Percentiles rank a stretch among this genome's conserved stretches.
phyloP scores from a whole-genome alignment of 2,888 invertebrate genomes.

The Choreutis nemorana region DNA sequence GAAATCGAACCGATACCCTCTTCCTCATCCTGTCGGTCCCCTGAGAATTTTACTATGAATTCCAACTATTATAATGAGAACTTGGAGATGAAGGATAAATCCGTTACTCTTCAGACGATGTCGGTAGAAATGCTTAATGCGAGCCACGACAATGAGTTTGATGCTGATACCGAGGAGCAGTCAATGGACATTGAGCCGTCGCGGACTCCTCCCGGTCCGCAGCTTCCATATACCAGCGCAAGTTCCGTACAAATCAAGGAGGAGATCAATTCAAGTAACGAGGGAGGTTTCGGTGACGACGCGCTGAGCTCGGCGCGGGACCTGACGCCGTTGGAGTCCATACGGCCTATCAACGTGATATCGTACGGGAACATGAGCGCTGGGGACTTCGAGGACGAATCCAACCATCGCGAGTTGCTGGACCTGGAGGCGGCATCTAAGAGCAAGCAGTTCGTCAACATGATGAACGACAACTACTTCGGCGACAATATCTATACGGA shows the following conservation, averaged over 20 bases:
- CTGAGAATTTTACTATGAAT: slow-evolving; percentile 38
- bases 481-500: slow-evolving; percentile 58
- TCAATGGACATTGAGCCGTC: slow-evolving; percentile 48
- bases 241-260: slow-evolving; percentile 41
- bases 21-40: slow-evolving; percentile 29
- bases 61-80: slow-evolving; percentile 26
- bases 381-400: slow-evolving; percentile 45
- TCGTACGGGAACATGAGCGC: slow-evolving; percentile 41
- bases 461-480: slow-evolving; percentile 59
- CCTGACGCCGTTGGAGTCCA: slow-evolving; percentile 31
- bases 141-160: slow-evolving; percentile 30
- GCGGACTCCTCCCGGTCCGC: too few species aligned
- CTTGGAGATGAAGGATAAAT: slow-evolving; percentile 17
- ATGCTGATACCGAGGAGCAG: slow-evolving; percentile 44
- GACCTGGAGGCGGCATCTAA: slow-evolving; percentile 47
- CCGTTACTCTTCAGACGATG: slow-evolving; percentile 28
- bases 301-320: slow-evolving; percentile 24
- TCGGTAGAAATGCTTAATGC: slow-evolving; percentile 37
- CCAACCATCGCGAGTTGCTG: slow-evolving; percentile 43
- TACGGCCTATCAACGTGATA: slow-evolving; percentile 51
- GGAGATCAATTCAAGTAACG: slow-evolving; percentile 43
- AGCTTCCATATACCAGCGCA: slow-evolving; percentile 16
- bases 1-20: slow-evolving; percentile 27
- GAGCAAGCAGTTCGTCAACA: slow-evolving; percentile 52
- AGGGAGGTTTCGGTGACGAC: slow-evolving; percentile 36